Evolutionary conservation across 2,113 vertebrate species (phyloP).

Genomic region (Peromyscus maniculatus): DNA sequence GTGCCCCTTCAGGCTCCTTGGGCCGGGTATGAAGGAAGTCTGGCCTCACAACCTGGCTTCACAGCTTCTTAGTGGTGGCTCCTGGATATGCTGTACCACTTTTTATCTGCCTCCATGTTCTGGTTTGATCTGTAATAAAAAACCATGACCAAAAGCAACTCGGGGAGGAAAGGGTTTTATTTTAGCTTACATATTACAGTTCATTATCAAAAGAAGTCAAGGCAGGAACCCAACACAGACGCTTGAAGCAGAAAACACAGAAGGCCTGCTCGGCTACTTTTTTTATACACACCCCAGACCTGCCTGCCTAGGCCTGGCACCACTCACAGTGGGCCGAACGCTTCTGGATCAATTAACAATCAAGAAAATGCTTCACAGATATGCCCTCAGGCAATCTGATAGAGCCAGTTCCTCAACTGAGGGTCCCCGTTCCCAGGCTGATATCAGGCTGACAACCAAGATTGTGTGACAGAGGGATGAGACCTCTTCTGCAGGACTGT

Average conservation of each 20-base stretch:
- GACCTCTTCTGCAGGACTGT: not conserved
- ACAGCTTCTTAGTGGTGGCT: not conserved
- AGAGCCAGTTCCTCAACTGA: not conserved
- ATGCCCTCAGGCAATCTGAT: not conserved
- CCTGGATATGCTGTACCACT: not conserved
- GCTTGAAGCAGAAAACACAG: not conserved
- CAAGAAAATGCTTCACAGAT: not conserved
- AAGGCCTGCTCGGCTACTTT: not conserved
- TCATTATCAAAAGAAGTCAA: not conserved
- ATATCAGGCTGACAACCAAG: too few species aligned
- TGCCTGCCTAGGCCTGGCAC: not conserved
- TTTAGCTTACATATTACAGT: not conserved
- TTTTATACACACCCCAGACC: not conserved
- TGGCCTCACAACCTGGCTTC: not conserved
- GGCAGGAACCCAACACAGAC: not conserved
- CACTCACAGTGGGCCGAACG: not conserved
- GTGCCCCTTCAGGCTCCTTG: not conserved
- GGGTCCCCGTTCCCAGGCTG: not conserved
- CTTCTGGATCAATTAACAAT: not conserved
- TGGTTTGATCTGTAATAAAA: not conserved
- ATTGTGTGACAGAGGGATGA: fast-evolving
- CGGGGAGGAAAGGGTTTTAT: not conserved
- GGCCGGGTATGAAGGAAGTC: not conserved
- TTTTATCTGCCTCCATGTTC: not conserved
- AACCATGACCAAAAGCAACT: not conserved